Conservation (phyloP, 1,140 invertebrate genomes). For the Drosophila orena region DNA sequence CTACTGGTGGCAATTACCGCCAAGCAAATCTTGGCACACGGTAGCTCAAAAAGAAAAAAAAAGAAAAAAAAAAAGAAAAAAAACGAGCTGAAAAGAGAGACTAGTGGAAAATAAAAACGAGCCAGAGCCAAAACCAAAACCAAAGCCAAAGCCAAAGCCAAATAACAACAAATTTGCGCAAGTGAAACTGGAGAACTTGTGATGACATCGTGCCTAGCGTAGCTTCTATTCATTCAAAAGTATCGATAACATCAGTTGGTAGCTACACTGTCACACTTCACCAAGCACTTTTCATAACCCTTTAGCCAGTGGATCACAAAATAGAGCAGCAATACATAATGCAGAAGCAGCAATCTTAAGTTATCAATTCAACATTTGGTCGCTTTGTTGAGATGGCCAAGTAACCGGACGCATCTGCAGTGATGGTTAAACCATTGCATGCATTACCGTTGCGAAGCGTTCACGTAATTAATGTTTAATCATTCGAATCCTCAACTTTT, state of each 20-base stretch:
- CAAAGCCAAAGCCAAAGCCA: conserved; percentile 8
- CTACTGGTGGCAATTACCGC: conserved; percentile 63
- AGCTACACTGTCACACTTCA: no score
- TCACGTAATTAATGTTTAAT: not conserved
- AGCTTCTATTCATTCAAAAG: not conserved
- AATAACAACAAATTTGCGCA: conserved; percentile 63
- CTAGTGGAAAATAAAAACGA: not conserved
- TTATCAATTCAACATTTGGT: not conserved
- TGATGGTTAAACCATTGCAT: not conserved
- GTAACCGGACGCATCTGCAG: not conserved
- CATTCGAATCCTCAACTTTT: not conserved
- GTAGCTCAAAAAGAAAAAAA: conserved; percentile 34
- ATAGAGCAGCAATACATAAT: not conserved
- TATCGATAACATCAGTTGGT: not conserved
- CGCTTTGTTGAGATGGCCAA: not conserved
- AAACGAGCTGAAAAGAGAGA: not conserved
- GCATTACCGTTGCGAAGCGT: not conserved
- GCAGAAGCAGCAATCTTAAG: not conserved
- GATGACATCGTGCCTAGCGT: conserved; percentile 4
- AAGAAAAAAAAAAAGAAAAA: no score
- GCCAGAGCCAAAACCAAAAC: not conserved
- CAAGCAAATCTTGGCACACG: conserved; percentile 59
- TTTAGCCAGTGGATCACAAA: no score
- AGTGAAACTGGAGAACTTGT: conserved; percentile 8
- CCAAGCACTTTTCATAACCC: no score